These are phyloP conservation scores for Lophura swinhoii DNA, from an alignment of 2,797 vertebrate genomes.

Conservation along the genomic window DNA sequence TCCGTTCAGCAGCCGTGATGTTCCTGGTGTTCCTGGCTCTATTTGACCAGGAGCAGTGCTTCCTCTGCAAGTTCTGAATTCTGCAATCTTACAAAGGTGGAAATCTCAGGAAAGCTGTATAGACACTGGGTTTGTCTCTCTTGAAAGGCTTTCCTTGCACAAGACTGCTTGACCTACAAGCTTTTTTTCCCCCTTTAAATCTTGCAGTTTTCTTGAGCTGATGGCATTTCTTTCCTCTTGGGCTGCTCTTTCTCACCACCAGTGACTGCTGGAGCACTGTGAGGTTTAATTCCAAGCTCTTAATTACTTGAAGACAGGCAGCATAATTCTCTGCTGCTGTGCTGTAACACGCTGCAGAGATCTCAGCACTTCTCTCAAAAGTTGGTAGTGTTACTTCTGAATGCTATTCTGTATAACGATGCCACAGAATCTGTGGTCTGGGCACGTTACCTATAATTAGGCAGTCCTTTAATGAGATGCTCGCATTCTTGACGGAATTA, in stretches of 20 bases:
- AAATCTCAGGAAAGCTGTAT: background rate
- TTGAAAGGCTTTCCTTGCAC: background rate
- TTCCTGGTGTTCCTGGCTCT: background rate
- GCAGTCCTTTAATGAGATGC: conserved; percentile 57
- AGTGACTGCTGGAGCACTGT: background rate
- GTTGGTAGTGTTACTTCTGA: background rate
- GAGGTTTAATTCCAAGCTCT: background rate
- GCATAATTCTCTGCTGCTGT: background rate
- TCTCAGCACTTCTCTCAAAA: background rate
- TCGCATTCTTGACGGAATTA: conserved; percentile 60
- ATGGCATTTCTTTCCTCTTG: background rate
- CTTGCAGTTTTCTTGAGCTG: background rate
- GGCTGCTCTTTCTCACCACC: background rate
- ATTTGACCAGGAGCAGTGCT: background rate
- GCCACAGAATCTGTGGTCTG: conserved; percentile 33
- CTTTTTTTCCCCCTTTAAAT: background rate
- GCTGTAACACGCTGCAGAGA: background rate
- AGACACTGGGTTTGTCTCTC: background rate
- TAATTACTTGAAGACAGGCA: background rate
- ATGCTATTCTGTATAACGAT: background rate
- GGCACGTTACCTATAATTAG: conserved; percentile 67
- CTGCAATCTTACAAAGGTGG: background rate
- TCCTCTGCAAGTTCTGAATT: background rate
- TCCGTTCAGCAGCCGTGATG: background rate
- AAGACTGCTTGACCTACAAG: background rate